Conservation (phyloP, 2,888 invertebrate genomes). For the Drosophila maculinotata region DNA sequence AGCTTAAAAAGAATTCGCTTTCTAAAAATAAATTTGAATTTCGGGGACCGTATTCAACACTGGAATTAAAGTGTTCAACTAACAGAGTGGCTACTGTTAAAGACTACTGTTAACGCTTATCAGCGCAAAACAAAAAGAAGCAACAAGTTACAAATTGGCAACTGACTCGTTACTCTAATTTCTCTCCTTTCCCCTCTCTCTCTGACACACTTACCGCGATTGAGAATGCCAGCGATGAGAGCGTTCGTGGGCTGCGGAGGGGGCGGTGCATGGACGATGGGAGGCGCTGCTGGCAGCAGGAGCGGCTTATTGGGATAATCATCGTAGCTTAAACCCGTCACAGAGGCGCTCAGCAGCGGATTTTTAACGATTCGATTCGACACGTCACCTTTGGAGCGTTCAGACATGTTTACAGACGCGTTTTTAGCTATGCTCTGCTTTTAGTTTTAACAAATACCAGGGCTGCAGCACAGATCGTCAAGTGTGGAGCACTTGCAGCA, state of each 20-base stretch:
- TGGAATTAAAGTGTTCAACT: neutral
- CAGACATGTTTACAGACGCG: constrained; percentile 77
- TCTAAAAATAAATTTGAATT: too few species aligned
- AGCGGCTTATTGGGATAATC: constrained; percentile 90
- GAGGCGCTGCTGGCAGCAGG: constrained; percentile 88
- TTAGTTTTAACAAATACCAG: too few species aligned
- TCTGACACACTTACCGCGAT: constrained; percentile 77
- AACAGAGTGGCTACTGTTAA: neutral
- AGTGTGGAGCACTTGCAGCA: constrained; percentile 12
- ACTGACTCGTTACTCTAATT: constrained; percentile 6
- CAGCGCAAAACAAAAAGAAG: constrained; percentile 29
- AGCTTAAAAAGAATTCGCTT: too few species aligned
- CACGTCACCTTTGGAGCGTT: constrained; percentile 85
- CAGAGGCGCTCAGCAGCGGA: constrained; percentile 90
- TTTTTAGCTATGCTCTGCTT: too few species aligned
- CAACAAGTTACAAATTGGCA: constrained; percentile 48
- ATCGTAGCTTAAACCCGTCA: constrained; percentile 90
- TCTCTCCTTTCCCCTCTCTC: constrained; percentile 1
- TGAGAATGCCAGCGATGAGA: constrained; percentile 71
- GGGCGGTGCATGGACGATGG: constrained; percentile 75
- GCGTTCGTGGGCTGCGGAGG: constrained; percentile 55
- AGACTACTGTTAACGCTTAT: constrained; percentile 45
- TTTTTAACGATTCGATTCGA: constrained; percentile 86
- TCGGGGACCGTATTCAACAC: too few species aligned
- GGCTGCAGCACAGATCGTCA: constrained; percentile 29